These are phyloP conservation scores for Oedothorax gibbosus DNA, from an alignment of 1,140 invertebrate species.

Conservation along the genomic window DNA sequence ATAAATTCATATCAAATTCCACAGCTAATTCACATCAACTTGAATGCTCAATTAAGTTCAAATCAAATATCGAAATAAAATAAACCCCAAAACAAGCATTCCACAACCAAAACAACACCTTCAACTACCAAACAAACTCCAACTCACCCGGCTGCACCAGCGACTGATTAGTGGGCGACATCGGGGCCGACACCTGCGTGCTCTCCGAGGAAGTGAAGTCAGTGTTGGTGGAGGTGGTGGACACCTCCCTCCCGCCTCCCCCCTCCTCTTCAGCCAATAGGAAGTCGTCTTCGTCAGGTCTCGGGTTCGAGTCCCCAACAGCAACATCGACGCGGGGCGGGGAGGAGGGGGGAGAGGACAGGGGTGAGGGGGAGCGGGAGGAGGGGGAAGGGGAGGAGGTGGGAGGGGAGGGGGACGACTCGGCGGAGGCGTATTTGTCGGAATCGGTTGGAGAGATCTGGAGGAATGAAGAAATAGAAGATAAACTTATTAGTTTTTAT, in stretches of 20 bases:
- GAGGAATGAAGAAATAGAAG: neutral
- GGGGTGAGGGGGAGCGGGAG: neutral
- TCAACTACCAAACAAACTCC: neutral
- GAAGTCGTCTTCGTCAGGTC: slow-evolving; percentile 29
- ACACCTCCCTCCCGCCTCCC: slow-evolving; percentile 5
- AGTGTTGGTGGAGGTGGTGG: slow-evolving; percentile 60
- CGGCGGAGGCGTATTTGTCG: slow-evolving; percentile 46
- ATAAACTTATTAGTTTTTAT: too few relatives aligned
- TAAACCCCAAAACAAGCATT: neutral
- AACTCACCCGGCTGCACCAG: neutral
- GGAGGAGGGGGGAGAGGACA: neutral
- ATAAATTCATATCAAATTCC: too few relatives aligned
- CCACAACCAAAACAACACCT: neutral
- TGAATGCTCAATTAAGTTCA: too few relatives aligned
- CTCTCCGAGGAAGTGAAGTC: slow-evolving; percentile 48
- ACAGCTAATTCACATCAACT: too few relatives aligned
- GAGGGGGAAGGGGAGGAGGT: slow-evolving; percentile 34
- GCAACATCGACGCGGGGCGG: slow-evolving; percentile 43
- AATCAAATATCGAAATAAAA: too few relatives aligned
- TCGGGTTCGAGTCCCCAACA: slow-evolving; percentile 37
- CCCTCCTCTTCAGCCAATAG: slow-evolving; percentile 22
- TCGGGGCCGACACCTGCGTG: slow-evolving; percentile 41
- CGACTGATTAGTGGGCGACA: slow-evolving; percentile 17
- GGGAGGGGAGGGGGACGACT: slow-evolving; percentile 49
- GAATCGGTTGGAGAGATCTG: slow-evolving; percentile 37